Evolutionary conservation across 2,797 vertebrate species (phyloP), one percentile per base, ranked within the genome.

Genomic region (Diceros bicornis): DNA sequence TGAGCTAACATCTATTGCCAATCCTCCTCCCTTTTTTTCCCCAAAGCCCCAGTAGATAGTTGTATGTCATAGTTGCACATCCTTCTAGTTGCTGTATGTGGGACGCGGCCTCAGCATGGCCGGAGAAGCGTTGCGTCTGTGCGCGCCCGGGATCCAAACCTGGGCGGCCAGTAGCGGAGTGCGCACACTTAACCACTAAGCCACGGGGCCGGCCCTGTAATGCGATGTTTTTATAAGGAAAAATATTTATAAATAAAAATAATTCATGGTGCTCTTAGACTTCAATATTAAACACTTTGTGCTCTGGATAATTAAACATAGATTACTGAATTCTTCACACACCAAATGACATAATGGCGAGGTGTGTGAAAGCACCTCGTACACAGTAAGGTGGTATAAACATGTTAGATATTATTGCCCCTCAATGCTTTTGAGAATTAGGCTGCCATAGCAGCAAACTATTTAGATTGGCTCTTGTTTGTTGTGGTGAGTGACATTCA

Each of bases 241-340:
- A 97, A 97, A 44, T 62, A 79, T 68, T 89, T 62, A 71, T 20
- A 83, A 85, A 57, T 69, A 52, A 94, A 52, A 95, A 94, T 87
- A 94, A 92, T 29, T 95, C 18, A 68, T 23, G 41, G 29, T 93
- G 72, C 21, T 96, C 57, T 96, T n/a, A 93, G 50, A 71, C 47
- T 85, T 92, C n/a, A 81, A 89, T 91, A 89, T 50, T 78, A 92
- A 96, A 85, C 10, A 89, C 44, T 84, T 47, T 85, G 68, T 84
- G 59, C 34, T 89, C 37, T 47, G 69, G 52, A 89, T 91, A 95
- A 83, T 97, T 83, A 95, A 92, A 94, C 77, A 77, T 11, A 71
- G 62, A 77, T 57, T 41, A 62, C 2, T 75, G 83, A 97, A 44
- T 95, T 74, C 21, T 78, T 44, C 55, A 68, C 59, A 86, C 5